Evolutionary conservation across 2,797 vertebrate species (phyloP).

Genomic region (Perodicticus potto): DNA sequence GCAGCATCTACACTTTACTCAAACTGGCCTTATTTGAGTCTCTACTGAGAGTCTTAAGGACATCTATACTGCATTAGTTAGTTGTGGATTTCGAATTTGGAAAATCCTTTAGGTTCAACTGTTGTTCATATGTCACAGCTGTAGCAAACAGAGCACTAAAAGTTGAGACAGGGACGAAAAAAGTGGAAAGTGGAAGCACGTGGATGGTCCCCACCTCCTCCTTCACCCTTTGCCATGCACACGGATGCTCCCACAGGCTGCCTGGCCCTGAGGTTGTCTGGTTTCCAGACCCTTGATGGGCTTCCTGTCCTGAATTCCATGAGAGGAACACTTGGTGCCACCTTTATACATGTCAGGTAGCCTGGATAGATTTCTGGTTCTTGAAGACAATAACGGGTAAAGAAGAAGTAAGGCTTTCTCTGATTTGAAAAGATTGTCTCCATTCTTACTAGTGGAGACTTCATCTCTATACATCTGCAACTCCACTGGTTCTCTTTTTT

Average conservation of each 20-base stretch:
- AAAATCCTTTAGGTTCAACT: not conserved
- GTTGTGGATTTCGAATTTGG: not conserved
- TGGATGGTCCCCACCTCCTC: too few species aligned
- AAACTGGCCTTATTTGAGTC: not conserved
- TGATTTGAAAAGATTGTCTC: not conserved
- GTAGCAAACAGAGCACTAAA: not conserved
- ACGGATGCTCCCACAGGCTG: too few species aligned
- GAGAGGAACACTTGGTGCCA: not conserved
- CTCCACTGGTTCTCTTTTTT: not conserved
- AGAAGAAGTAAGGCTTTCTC: not conserved
- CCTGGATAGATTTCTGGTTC: not conserved
- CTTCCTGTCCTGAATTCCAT: not conserved
- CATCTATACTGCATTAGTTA: not conserved
- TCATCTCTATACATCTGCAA: not conserved
- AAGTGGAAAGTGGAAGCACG: not conserved
- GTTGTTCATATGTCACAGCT: not conserved
- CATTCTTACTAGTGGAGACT: not conserved
- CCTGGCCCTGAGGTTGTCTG: not conserved
- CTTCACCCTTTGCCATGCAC: fast-evolving
- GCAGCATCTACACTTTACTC: not conserved
- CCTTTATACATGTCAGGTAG: not conserved
- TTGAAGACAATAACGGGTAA: not conserved
- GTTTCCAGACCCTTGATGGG: not conserved
- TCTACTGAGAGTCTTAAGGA: not conserved
- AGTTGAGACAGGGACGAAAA: not conserved